Base-by-base conservation (phyloP, 2,797 vertebrate species). In the Syngnathus rostellatus region DNA sequence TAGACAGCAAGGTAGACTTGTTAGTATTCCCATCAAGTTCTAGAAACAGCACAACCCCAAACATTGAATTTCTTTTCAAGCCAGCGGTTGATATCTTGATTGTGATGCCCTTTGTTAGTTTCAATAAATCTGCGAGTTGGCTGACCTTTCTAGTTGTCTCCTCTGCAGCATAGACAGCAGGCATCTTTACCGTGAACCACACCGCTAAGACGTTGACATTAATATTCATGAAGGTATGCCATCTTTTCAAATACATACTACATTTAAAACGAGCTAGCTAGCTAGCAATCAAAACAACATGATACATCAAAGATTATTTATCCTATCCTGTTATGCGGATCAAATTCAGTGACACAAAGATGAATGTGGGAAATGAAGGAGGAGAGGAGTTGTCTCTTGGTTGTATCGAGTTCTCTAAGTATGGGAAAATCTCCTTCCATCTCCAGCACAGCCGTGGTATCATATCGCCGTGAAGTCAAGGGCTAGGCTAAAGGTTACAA, bases 401-500 rank as follows among this genome's bases (percentile, higher is more conserved):
- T 72, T 63, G 83, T 88, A 87, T 90, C 84, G 68, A 84, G 77
- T 90, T 91, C 81, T 8, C 80, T 81, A 84, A 88, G 85, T 82
- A 87, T 53, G 73, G 86, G 85, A 85, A 86, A 89, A 87, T 89
- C 86, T 89, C 84, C 88, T 90, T 90, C 77, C 73, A 76, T 89
- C 81, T 86, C 82, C 83, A 72, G 88, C 83, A 86, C 77, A 86
- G 83, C 76, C 81, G 75, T 87, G 86, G 89, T 90, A 87, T 91
- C 85, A 73, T 81, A 87, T 89, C 84, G 78, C 90, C 72, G 67
- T 41, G 62, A 80, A 89, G 89, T 87, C 86, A 90, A 83, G 86
- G 83, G 86, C 81, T 81, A 87, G 88, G 89, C 81, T 89, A 91
- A 91, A 91, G 89, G 90, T 91, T 91, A 91, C 71, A 76, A 82